Evolutionary conservation across 2,113 vertebrate species (phyloP), one percentile per base, ranked within the genome.

Genomic region (Austrofundulus limnaeus): DNA sequence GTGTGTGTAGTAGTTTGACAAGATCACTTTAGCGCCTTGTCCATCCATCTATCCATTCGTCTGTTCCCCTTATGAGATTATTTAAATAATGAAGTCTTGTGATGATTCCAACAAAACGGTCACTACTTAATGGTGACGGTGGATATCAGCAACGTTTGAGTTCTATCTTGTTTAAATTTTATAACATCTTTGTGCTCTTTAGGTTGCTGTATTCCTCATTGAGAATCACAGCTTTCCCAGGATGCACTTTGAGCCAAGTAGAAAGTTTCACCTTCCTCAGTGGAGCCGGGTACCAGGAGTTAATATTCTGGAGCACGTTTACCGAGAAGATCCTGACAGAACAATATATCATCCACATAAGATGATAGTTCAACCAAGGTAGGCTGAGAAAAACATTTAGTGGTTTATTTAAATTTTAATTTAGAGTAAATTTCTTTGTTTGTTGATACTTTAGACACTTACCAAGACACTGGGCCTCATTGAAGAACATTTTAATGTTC

Each of bases 201-300:
- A 89, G 45, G 51, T 66, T 1, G 71, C 77, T 0, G 41, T 90
- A 57, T 94, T 91, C 72, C 66, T 89, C 16, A 89, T 94, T 52
- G 87, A 94, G 80, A 94, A 91, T 60, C 91, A 90, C 14, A 60
- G 93, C 65, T 93, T 93, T 28, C 88, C 91, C 5, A 78, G 88
- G 57, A 88, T 67, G 0, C 0, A 87, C 8, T 86, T 77, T 68
- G 89, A 91, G 14, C 54, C 75, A 23, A 81, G 56, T 0, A 13
- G 0, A 0, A 37, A 1, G 19, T 91, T 92, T 70, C 76, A 83
- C 17, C 42, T 89, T 45, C 76, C 84, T 0, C 69, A 78, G 9
- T 94, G 93, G 94, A 78, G 66, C 0, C 0, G 56, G 0, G 84
- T 94, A 41, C 93, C 92, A 0, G 92, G 92, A 8, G 5, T 91